Evolutionary conservation across 1,140 invertebrate genomes (phyloP), one percentile per base, ranked within the genome.

Genomic region (Drosophila malerkotliana): DNA sequence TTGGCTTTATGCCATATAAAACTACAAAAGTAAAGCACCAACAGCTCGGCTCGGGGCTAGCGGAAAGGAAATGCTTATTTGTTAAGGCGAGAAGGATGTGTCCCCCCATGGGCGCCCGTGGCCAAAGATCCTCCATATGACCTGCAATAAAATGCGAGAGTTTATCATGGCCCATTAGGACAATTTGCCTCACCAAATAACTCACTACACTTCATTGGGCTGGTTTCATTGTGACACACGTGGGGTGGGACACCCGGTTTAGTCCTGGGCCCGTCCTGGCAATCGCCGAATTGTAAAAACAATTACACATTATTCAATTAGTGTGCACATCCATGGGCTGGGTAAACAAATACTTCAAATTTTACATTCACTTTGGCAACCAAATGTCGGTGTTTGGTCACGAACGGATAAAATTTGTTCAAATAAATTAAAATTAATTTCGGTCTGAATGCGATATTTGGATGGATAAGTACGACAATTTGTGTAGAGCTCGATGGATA

Each of bases 1-100:
- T 76, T 88, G 83, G 82, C 82, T 82, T 82, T 82, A 82, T 87
- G 82, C 82, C 82, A 87, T 80, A 72, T 68, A 54, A 77, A 75
- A 72, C 61, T 67, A 58, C 54, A 47, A 75, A 34, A 44, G 41
- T 44, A 18, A 14, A 48, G n/a, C 26, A 60, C 24, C 15, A 63
- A 30, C 9, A 77, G 44, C 30, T 57, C 68, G 28, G 47, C 54
- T 73, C 68, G 58, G 52, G 72, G 32, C 63, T 67, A 59, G 63
- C 30, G 45, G 59, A 77, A 51, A 39, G 57, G 39, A 82, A 85
- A 85, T 78, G 74, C 82, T 87, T 87, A 82, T 87, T 87, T 81
- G 78, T 81, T 64, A 56, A 32, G 66, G 41, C 63, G 30, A 45
- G 24, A 12, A 26, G 5, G 41, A 44, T 44, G 21, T 45, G 26